A percentile compares a stretch with the other conserved stretches of the same genome.
These are phyloP conservation scores for Unio delphinus DNA, from an alignment of 2,888 invertebrate species.

Conservation along the genomic window DNA sequence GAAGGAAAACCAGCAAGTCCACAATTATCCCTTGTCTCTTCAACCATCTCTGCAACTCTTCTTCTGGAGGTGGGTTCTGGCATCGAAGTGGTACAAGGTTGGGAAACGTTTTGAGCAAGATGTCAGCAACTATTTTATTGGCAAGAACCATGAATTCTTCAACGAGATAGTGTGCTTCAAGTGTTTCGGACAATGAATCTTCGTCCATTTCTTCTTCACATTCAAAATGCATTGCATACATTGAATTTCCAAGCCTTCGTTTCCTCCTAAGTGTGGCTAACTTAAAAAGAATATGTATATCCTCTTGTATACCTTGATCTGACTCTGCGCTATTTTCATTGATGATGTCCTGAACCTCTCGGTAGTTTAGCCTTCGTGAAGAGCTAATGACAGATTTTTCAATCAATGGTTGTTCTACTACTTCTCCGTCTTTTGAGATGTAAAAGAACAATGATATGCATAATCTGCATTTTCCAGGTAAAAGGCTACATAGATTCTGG, in stretches of 20 bases:
- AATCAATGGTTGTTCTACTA: not conserved
- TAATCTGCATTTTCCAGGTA: slow-evolving; percentile 18
- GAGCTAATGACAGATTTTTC: slow-evolving; percentile 9
- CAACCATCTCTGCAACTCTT: slow-evolving; percentile 20
- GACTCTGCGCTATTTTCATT: not conserved
- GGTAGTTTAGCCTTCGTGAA: slow-evolving; percentile 11
- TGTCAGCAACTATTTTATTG: not conserved
- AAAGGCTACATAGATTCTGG: slow-evolving; percentile 20
- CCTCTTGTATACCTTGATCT: not conserved
- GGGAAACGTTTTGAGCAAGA: slow-evolving; percentile 12
- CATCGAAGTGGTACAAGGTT: slow-evolving; percentile 24
- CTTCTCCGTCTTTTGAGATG: slow-evolving; percentile 7
- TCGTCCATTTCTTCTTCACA: slow-evolving; percentile 13
- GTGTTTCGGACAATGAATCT: slow-evolving; percentile 6
- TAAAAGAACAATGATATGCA: not conserved
- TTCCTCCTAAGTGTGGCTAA: slow-evolving; percentile 22
- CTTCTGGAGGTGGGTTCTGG: slow-evolving; percentile 21
- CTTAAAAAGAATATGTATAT: slow-evolving; percentile 18
- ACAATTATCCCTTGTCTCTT: slow-evolving; percentile 7
- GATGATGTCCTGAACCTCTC: slow-evolving; percentile 17
- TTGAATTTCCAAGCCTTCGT: slow-evolving; percentile 16
- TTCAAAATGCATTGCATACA: slow-evolving; percentile 27
- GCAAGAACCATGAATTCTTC: slow-evolving; percentile 40
- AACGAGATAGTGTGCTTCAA: slow-evolving; percentile 29
- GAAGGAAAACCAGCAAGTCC: slow-evolving; percentile 14